A percentile compares a stretch with the other conserved stretches of the same genome.
Conservation (phyloP, 2,797 vertebrate genomes). For the Darevskia nairensis region DNA sequence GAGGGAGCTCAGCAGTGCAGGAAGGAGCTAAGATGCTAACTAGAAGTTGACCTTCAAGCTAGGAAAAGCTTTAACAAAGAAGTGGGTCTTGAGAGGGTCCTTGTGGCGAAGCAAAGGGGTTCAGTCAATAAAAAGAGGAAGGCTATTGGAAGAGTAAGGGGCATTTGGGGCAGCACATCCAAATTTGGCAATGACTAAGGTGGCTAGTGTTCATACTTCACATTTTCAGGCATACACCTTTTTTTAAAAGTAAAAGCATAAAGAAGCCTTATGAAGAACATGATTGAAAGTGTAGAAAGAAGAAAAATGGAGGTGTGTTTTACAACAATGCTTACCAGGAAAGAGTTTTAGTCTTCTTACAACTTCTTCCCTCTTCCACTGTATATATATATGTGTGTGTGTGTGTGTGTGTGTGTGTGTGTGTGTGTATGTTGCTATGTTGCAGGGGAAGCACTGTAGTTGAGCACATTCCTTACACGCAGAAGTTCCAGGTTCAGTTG, state of each 20-base stretch:
- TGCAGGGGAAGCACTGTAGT: neutral
- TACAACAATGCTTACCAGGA: neutral
- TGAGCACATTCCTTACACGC: neutral
- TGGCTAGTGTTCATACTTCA: neutral
- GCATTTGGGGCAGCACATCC: neutral
- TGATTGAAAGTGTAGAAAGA: neutral
- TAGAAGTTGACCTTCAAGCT: neutral
- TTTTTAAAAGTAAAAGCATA: neutral
- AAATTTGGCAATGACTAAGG: neutral
- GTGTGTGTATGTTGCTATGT: too few relatives aligned
- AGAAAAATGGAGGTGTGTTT: neutral
- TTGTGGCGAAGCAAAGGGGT: neutral
- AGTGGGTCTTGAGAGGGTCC: neutral
- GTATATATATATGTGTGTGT: too few relatives aligned
- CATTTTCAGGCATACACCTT: neutral
- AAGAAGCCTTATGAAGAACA: neutral
- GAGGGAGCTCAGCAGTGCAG: neutral
- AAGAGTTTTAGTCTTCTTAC: neutral
- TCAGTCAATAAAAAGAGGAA: neutral
- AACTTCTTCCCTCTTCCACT: neutral
- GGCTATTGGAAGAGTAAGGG: neutral
- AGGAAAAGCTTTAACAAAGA: neutral
- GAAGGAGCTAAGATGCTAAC: neutral
- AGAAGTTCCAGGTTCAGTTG: neutral
- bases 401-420: too few relatives aligned